Evolutionary conservation across 2,113 vertebrate genomes (phyloP).

Genomic region (Etheostoma spectabile): DNA sequence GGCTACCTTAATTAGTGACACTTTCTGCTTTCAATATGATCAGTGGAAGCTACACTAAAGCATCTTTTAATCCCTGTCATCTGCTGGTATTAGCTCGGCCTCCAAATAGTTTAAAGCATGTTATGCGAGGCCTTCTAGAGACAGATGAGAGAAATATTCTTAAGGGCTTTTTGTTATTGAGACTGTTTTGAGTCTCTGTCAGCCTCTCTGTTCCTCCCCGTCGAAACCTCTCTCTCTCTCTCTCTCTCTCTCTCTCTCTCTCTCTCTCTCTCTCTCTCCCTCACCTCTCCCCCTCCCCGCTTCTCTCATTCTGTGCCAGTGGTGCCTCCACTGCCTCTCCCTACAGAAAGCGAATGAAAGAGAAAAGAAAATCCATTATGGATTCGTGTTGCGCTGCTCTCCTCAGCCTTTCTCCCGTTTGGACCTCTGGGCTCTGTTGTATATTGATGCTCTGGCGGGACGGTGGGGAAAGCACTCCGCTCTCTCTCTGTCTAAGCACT

Average conservation of each 20-base stretch:
- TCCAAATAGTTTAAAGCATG: conserved; percentile 28
- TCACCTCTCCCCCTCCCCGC: conserved; percentile 15
- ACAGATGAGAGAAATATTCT: conserved; percentile 45
- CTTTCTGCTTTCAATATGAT: conserved; percentile 35
- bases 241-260: conserved; percentile 9
- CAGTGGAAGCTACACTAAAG: conserved; percentile 16
- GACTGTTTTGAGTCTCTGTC: conserved; percentile 32
- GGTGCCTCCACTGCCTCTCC: conserved; percentile 49
- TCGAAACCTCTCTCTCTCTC: conserved; percentile 11
- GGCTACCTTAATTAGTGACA: conserved; percentile 31
- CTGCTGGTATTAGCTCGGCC: conserved; percentile 14
- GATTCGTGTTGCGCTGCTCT: conserved; percentile 67
- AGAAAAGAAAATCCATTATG: conserved; percentile 75
- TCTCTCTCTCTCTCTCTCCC: conserved; percentile 6
- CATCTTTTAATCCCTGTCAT: conserved; percentile 33
- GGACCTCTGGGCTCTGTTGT: conserved; percentile 71
- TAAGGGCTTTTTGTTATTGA: conserved; percentile 38
- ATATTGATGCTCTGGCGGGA: conserved; percentile 65
- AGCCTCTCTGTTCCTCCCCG: conserved; percentile 23
- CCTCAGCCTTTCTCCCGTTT: conserved; percentile 71
- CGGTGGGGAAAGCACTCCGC: conserved; percentile 8
- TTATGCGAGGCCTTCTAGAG: conserved; percentile 12
- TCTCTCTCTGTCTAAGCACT: conserved; percentile 31
- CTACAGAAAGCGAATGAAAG: conserved; percentile 67
- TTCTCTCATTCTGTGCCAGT: conserved; percentile 58